These are phyloP conservation scores for Caenorhabditis sp. DNA, from an alignment of 2,888 invertebrate species.

Conservation along the genomic window DNA sequence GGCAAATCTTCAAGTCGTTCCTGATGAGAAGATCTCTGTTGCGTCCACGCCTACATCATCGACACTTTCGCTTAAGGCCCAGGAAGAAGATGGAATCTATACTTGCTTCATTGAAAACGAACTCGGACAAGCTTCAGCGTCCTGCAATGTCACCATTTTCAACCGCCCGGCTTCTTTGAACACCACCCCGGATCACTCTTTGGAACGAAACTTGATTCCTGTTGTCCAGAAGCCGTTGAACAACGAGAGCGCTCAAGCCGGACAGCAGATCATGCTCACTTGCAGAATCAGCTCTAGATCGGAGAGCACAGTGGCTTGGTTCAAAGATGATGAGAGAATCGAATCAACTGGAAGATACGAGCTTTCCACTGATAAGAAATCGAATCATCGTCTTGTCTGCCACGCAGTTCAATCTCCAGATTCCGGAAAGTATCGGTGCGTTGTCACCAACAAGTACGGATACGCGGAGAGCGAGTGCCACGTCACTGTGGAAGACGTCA, in stretches of 20 bases:
- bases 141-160: constrained; percentile 58
- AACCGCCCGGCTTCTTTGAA: constrained; percentile 51
- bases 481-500: constrained; percentile 70
- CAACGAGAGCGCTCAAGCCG: constrained; percentile 75
- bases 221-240: constrained; percentile 66
- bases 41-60: constrained; percentile 60
- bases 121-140: constrained; percentile 81
- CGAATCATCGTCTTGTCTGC: constrained; percentile 64
- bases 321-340: constrained; percentile 65
- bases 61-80: constrained; percentile 80
- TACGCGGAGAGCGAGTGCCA: constrained; percentile 66
- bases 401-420: constrained; percentile 74
- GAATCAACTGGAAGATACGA: constrained; percentile 71
- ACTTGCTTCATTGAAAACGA: constrained; percentile 84
- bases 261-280: constrained; percentile 72
- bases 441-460: constrained; percentile 82
- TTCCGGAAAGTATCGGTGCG: constrained; percentile 83
- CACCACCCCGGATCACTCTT: constrained; percentile 61
- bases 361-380: constrained; percentile 56
- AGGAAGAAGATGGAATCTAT: constrained; percentile 84
- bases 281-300: constrained; percentile 67
- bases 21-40: constrained; percentile 51
- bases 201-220: constrained; percentile 58
- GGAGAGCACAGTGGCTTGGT: constrained; percentile 64
- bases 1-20: constrained; percentile 40